Evolutionary conservation across 2,888 invertebrate genomes (phyloP).

Genomic region (Eulithis testata): DNA sequence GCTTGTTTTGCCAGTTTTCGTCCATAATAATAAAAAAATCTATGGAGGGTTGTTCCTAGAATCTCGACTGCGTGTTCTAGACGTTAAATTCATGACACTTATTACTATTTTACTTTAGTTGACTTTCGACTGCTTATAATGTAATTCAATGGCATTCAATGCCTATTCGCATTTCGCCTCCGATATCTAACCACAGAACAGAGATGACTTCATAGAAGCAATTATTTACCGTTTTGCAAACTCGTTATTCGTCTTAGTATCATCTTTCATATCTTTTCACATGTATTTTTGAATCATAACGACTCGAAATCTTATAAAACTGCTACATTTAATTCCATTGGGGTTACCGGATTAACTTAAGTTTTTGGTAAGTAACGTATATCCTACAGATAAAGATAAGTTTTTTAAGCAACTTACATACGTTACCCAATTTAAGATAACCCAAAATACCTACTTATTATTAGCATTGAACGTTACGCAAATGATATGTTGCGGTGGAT

Average conservation of each 20-base stretch:
- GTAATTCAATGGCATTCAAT: not conserved
- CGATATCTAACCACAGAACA: too few relatives aligned
- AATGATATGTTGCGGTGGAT: conserved; percentile 25
- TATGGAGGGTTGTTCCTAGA: too few relatives aligned
- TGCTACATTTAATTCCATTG: not conserved
- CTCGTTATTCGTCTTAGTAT: too few relatives aligned
- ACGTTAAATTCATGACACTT: too few relatives aligned
- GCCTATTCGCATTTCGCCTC: not conserved
- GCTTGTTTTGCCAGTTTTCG: too few relatives aligned
- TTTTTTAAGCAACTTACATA: conserved; percentile 12
- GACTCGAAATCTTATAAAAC: too few relatives aligned
- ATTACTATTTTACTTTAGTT: too few relatives aligned
- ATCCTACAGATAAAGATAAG: conserved; percentile 10
- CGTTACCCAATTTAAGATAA: conserved; percentile 23
- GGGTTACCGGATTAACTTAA: not conserved
- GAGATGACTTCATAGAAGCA: not conserved
- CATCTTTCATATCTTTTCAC: too few relatives aligned
- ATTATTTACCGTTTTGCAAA: too few relatives aligned
- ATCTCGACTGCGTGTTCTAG: too few relatives aligned
- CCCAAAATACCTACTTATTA: conserved; percentile 9
- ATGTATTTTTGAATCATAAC: too few relatives aligned
- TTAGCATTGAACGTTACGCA: conserved; percentile 28
- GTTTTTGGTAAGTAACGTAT: conserved; percentile 2
- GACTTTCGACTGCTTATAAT: not conserved
- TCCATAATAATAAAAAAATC: too few relatives aligned